phyloP scores from a whole-genome alignment of 2,888 invertebrate species.

The Thymelicus sylvestris region DNA sequence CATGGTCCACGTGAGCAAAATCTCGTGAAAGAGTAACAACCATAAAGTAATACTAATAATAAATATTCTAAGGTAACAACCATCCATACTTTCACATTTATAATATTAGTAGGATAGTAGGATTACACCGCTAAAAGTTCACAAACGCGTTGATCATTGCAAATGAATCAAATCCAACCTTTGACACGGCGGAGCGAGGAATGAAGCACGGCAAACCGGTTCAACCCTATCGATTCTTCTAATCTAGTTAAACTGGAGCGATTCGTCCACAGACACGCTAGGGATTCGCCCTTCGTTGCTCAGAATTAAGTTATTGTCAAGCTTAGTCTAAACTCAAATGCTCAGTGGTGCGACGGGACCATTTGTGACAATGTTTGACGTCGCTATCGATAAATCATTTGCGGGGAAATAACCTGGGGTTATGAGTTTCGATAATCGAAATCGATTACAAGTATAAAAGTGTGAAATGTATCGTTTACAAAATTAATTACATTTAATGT shows the following conservation, averaged over 20 bases:
- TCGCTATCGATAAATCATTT: constrained; percentile 2
- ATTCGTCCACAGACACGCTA: constrained; percentile 63
- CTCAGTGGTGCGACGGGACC: constrained; percentile 58
- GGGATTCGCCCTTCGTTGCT: constrained; percentile 73
- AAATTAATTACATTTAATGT: neutral
- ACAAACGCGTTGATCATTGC: constrained; percentile 3
- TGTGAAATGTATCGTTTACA: no score
- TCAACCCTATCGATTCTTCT: constrained; percentile 69
- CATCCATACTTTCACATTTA: no score
- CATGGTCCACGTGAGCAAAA: no score
- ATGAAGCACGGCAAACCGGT: constrained; percentile 28
- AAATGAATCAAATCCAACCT: constrained; percentile 15
- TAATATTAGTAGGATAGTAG: no score
- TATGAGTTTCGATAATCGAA: neutral
- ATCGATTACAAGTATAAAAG: no score
- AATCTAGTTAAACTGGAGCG: constrained; percentile 70
- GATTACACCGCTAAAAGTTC: constrained; percentile 37
- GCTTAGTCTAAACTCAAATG: constrained; percentile 83
- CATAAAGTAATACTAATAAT: no score
- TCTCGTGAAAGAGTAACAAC: no score
- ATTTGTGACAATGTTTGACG: constrained; percentile 33
- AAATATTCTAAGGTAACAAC: no score
- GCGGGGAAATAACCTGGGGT: neutral
- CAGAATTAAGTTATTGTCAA: constrained; percentile 82
- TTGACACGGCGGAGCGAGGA: constrained; percentile 16